Conservation (phyloP, 1,140 invertebrate genomes). For the Pseudomyrmex pallidus region DNA sequence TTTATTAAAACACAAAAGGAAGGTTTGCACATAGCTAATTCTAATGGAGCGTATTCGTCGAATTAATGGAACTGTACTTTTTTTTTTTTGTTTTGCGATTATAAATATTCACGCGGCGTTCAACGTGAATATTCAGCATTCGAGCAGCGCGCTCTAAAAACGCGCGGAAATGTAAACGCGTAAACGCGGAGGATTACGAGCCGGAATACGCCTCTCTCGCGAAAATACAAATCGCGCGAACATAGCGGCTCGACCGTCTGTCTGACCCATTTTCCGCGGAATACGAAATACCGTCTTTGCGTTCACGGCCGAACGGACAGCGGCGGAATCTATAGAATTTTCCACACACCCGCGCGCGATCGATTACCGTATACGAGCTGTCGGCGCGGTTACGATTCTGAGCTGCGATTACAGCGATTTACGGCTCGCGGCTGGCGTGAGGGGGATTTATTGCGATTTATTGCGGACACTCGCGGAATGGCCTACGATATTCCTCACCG, state of each 20-base stretch:
- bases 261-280: conserved; percentile 42
- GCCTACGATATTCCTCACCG: conserved; percentile 7
- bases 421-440: background rate
- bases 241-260: background rate
- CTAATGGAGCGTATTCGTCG: conserved; percentile 10
- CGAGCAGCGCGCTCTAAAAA: conserved; percentile 25
- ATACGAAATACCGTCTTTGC: conserved; percentile 28
- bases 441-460: conserved; percentile 50
- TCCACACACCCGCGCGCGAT: background rate
- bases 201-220: background rate
- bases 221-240: conserved; percentile 40
- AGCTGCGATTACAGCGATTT: conserved; percentile 50
- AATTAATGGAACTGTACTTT: conserved; percentile 4
- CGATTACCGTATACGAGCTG: conserved; percentile 24
- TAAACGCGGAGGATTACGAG: conserved; percentile 46
- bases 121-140: conserved; percentile 37
- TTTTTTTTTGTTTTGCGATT: conserved; percentile 14
- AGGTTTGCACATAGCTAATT: conserved; percentile 27
- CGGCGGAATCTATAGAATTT: conserved; percentile 1
- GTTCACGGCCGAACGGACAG: background rate
- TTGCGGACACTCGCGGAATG: conserved; percentile 17
- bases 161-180: conserved; percentile 47
- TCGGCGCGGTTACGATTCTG: conserved; percentile 33
- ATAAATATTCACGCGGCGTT: conserved; percentile 25
- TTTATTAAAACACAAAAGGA: background rate